phyloP scores from a whole-genome alignment of 1,140 invertebrate genomes.

The Dendrolimus punctatus region DNA sequence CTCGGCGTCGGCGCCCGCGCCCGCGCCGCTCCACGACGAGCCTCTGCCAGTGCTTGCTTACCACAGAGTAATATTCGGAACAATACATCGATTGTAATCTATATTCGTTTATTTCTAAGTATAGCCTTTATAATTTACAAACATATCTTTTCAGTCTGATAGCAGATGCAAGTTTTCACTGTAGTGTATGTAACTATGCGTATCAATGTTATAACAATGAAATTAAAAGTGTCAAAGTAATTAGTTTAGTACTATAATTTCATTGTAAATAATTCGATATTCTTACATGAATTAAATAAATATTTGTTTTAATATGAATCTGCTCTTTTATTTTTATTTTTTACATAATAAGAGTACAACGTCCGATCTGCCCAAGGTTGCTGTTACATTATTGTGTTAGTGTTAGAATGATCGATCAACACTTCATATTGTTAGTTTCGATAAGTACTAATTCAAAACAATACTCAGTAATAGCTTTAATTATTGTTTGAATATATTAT shows the following conservation, averaged over 20 bases:
- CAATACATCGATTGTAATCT: constrained; percentile 60
- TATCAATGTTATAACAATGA: constrained; percentile 67
- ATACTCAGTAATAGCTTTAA: no score
- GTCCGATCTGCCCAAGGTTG: no score
- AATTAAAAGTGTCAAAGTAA: constrained; percentile 51
- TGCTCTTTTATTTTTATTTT: constrained; percentile 30
- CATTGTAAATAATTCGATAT: constrained; percentile 69
- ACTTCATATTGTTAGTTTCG: no score
- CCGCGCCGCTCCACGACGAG: constrained; percentile 16
- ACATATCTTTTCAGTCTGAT: constrained; percentile 66
- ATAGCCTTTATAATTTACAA: constrained; percentile 59
- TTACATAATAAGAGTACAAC: not conserved
- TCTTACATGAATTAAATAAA: constrained; percentile 67
- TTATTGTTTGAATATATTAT: no score
- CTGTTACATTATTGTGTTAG: no score
- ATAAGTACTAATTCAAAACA: no score
- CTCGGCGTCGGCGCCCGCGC: constrained; percentile 19
- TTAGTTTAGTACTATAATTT: constrained; percentile 60
- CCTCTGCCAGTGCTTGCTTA: constrained; percentile 13
- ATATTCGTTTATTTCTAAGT: constrained; percentile 63
- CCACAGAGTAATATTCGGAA: constrained; percentile 57
- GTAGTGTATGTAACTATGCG: constrained; percentile 64
- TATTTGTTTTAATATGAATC: constrained; percentile 64
- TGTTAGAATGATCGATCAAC: no score
- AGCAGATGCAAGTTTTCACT: constrained; percentile 68